phyloP scores from a whole-genome alignment of 2,888 invertebrate genomes.

The Pristionchus fissidentatus region DNA sequence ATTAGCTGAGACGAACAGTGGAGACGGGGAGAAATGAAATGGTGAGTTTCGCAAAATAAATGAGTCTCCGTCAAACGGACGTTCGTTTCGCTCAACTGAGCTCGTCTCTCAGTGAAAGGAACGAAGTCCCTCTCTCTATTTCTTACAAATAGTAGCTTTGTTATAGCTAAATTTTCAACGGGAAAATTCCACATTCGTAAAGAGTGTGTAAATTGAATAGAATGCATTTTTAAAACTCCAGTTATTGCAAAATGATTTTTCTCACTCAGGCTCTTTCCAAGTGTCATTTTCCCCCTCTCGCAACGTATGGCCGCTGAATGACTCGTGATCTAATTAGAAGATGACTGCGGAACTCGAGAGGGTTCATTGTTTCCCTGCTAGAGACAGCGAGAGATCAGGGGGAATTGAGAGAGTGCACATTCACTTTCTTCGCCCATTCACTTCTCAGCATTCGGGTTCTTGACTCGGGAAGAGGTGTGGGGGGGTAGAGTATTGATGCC shows the following conservation, averaged over 20 bases:
- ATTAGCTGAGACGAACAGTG: slow-evolving; percentile 13
- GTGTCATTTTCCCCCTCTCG: not conserved
- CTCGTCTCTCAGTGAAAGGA: not conserved
- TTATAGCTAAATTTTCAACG: too few species aligned
- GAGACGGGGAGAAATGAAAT: slow-evolving; percentile 10
- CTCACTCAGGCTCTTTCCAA: too few species aligned
- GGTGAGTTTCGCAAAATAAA: too few species aligned
- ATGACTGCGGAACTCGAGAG: slow-evolving; percentile 20
- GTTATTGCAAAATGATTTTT: too few species aligned
- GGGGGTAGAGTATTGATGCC: slow-evolving; percentile 10
- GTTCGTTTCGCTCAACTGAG: too few species aligned
- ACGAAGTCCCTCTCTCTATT: too few species aligned
- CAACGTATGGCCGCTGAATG: slow-evolving; percentile 15
- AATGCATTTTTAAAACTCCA: too few species aligned
- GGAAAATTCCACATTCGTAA: too few species aligned
- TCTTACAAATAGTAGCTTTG: too few species aligned
- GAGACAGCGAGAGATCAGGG: not conserved
- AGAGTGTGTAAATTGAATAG: too few species aligned
- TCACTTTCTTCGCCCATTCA: slow-evolving; percentile 1
- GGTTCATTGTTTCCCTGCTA: not conserved
- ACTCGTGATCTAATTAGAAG: slow-evolving; percentile 3
- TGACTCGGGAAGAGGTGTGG: slow-evolving; percentile 5
- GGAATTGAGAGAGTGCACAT: slow-evolving; percentile 5
- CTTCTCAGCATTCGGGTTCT: not conserved
- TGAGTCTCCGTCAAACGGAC: too few species aligned